Conservation (phyloP, 2,888 invertebrate genomes). For the Campoplex capitator region DNA sequence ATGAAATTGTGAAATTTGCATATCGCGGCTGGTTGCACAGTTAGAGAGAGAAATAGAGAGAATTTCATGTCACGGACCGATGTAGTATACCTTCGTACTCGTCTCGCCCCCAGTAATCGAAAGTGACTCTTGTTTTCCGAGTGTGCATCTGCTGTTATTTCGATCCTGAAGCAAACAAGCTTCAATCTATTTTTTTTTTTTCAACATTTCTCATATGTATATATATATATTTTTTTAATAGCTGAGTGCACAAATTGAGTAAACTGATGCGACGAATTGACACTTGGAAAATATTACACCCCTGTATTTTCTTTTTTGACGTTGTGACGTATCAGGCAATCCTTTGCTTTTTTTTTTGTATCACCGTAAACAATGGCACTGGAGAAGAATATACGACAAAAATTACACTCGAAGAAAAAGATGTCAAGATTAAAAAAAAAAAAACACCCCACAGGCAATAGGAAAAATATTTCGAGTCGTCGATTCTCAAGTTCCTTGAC, state of each 20-base stretch:
- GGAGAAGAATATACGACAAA: not conserved
- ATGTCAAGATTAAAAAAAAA: not conserved
- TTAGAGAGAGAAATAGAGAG: constrained; percentile 25
- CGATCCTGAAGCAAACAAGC: not conserved
- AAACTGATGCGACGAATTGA: not conserved
- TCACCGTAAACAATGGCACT: not conserved
- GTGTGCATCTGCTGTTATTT: constrained; percentile 30
- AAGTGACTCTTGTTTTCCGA: constrained; percentile 38
- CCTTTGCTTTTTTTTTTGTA: not conserved
- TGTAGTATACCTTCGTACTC: constrained; percentile 12
- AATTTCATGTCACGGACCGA: not conserved
- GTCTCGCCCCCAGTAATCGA: constrained; percentile 27
- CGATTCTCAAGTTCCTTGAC: constrained; percentile 39
- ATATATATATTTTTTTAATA: not conserved
- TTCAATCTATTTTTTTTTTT: not conserved
- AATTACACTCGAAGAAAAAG: not conserved
- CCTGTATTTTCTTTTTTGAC: not conserved
- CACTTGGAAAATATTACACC: not conserved
- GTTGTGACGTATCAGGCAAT: not conserved
- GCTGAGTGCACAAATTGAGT: constrained; percentile 4
- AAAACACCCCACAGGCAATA: not conserved
- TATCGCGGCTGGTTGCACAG: constrained; percentile 61
- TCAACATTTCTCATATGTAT: not conserved
- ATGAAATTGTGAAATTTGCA: constrained; percentile 72
- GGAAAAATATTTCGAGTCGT: constrained; percentile 20